Evolutionary conservation across 2,113 vertebrate genomes (phyloP), one percentile per base, ranked within the genome.

Genomic region (Upupa epops): DNA sequence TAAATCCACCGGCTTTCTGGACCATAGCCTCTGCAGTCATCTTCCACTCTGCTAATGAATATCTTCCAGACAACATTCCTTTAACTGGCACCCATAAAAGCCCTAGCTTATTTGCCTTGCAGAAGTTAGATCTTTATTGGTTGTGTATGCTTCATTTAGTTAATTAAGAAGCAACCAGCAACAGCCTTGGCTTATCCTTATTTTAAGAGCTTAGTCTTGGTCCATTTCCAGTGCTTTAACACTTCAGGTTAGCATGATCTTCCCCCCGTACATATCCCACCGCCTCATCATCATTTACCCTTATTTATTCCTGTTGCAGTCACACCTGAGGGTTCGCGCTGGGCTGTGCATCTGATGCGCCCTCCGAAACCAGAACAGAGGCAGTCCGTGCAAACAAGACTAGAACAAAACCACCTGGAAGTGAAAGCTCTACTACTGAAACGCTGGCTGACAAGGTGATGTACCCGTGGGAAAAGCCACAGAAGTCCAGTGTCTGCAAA

Each of bases 1-100:
- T 94, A 96, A 94, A 94, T 55, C 34, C 68, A 86, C 75, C 64
- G 79, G 11, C 81, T 94, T 94, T 92, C 94, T 95, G 83, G 89
- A 92, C 87, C 91, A 70, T 80, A 93, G 68, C 91, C 37, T 92
- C 78, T 55, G 37, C 75, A 93, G 93, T 82, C 32, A 37, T 56
- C 88, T 91, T 89, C 74, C 37, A 75, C 21, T 22, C 63, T 54
- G 77, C 51, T 83, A 91, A 83, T 82, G 17, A 86, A 77, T 76
- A 46, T 89, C 80, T 93, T 80, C 52, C 78, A 90, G 91, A 95
- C 86, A 66, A 68, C 79, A 56, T 58, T 88, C 68, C 45, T 79
- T 94, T 90, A 74, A 91, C 29, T 73, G 78, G 59, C 70, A 86
- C 42, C 71, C 54, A 81, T 78, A 92, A 91, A 92, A 83, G 54